phyloP scores from a whole-genome alignment of 1,140 invertebrate species.

The Microvelia longipes region DNA sequence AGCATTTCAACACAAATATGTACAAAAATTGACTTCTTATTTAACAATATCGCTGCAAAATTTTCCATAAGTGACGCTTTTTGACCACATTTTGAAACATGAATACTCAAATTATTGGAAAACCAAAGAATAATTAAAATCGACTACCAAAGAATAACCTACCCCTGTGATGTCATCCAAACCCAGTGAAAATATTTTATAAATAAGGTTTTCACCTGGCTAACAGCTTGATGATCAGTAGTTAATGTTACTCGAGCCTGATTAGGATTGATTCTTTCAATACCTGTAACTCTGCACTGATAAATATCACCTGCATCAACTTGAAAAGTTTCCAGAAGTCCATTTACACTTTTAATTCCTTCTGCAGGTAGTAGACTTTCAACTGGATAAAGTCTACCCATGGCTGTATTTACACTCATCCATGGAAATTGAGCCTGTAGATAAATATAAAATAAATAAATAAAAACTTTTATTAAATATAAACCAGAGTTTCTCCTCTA shows the following conservation, averaged over 20 bases:
- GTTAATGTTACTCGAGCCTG: neutral
- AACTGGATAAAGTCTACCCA: constrained; percentile 71
- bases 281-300: neutral
- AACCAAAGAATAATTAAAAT: neutral
- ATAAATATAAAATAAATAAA: constrained; percentile 26
- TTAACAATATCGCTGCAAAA: no score
- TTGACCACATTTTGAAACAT: no score
- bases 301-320: constrained; percentile 27
- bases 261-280: constrained; percentile 4
- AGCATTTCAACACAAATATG: no score
- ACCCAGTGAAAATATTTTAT: no score
- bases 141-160: neutral
- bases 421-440: constrained; percentile 48
- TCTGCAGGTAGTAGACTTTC: constrained; percentile 58
- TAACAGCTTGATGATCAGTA: neutral
- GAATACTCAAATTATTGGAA: no score
- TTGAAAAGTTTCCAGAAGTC: constrained; percentile 45
- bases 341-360: constrained; percentile 47
- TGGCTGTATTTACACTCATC: constrained; percentile 43
- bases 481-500: no score
- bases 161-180: no score
- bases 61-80: no score
- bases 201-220: no score
- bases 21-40: no score
- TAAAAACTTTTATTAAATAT: no score